Evolutionary conservation across 2,113 vertebrate genomes (phyloP), one percentile per base, ranked within the genome.

Genomic region (Turnix velox): DNA sequence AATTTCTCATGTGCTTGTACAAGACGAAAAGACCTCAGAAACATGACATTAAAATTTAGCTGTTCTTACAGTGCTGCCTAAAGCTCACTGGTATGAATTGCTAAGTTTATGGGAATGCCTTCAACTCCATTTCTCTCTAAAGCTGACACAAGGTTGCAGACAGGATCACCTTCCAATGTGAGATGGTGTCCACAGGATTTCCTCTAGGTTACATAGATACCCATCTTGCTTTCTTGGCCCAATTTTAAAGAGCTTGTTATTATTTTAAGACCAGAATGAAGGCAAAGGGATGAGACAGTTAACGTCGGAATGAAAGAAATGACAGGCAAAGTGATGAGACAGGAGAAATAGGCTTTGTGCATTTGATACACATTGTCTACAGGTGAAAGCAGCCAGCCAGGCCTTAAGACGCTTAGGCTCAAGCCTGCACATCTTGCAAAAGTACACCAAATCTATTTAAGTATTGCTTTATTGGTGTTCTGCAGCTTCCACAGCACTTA

Each of bases 151-250:
- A 46, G 24, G 14, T 6, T 54, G 45, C 40, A 61, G 51, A 43
- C 9, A 33, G 58, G n/a, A 54, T 48, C 9, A 33, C n/a, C 31
- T 9, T 54, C 33, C 57, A 28, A 5, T 10, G 22, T 68, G 18
- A 23, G 16, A 25, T 12, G 12, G 37, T 42, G 22, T 69, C n/a
- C 5, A 2, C 18, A 45, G 62, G 28, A 65, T 75, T 65, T 17
- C 23, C 14, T 33, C 40, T 54, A 37, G 40, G 33, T 5, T 42
- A 69, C 1, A 1, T 42, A 69, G 0, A 1, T 13, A n/a, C 10
- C 14, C 35, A 19, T 33, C 33, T 52, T 81, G 3, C 28, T 85
- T 81, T 52, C 40, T 23, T 17, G 4, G 65, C 7, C 42, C 14
- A n/a, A 4, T 16, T 75, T 58, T 48, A 42, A 43, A 75, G 33